phyloP scores from a whole-genome alignment of 2,888 invertebrate species.

The Bedellia somnulentella region DNA sequence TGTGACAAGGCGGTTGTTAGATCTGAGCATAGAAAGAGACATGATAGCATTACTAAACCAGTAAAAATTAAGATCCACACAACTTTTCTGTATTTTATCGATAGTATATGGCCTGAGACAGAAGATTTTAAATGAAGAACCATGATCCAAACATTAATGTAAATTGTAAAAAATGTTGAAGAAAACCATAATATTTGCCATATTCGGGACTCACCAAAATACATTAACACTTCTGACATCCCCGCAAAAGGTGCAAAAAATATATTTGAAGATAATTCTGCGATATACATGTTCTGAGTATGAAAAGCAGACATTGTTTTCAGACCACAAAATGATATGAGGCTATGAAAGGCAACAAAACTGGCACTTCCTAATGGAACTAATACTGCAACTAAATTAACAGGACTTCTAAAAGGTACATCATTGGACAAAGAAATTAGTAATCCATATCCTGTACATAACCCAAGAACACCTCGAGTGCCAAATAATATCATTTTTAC shows the following conservation, averaged over 20 bases:
- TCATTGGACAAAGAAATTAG: slow-evolving; percentile 28
- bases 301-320: slow-evolving; percentile 44
- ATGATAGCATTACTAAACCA: neutral
- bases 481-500: neutral
- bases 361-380: slow-evolving; percentile 23
- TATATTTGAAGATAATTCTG: slow-evolving; percentile 25
- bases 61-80: neutral
- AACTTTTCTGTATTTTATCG: neutral
- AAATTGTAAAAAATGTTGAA: slow-evolving; percentile 23
- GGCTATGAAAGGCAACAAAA: slow-evolving; percentile 19
- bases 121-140: slow-evolving; percentile 24
- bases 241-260: slow-evolving; percentile 30
- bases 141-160: slow-evolving; percentile 29
- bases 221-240: slow-evolving; percentile 32
- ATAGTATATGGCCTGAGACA: slow-evolving; percentile 11
- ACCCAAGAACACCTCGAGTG: slow-evolving; percentile 19
- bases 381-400: slow-evolving; percentile 37
- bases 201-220: slow-evolving; percentile 26
- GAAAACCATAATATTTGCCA: slow-evolving; percentile 41
- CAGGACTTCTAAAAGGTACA: slow-evolving; percentile 37
- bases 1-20: slow-evolving; percentile 24
- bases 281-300: slow-evolving; percentile 34
- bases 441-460: slow-evolving; percentile 34
- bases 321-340: slow-evolving; percentile 32
- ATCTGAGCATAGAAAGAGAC: slow-evolving; percentile 29